Evolutionary conservation across 2,888 invertebrate species (phyloP), one percentile per base, ranked within the genome.

Genomic region (Drosophila austrosaltans): DNA sequence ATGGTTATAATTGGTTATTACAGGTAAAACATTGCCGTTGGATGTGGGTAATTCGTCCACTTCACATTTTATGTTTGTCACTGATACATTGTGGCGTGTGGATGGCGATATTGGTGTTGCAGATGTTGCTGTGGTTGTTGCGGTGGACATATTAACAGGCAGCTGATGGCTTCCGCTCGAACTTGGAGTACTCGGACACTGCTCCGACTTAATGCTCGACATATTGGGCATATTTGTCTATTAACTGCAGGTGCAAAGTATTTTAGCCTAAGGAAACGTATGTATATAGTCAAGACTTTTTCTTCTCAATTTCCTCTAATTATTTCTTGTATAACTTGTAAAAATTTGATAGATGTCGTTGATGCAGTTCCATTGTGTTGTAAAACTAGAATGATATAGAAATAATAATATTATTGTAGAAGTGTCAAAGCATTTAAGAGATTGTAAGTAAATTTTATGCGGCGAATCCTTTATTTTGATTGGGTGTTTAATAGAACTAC

Each of bases 61-160:
- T 74, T 92, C 92, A 72, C 93, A 93, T 83, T 96, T 96, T 93
- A 96, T 96, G 81, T 96, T 96, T 80, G 96, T 96, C 89, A 96
- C 96, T 71, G 96, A 96, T 69, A 96, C 95, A 93, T 96, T 92
- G 75, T 91, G 83, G 2, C 82, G 67, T n/a, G 81, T 72, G 16
- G 79, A 56, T n/a, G 76, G 75, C 10, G 78, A 48, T 20, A 59
- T 62, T n/a, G 72, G 57, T 10, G 66, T 44, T 12, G 72, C 25
- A 10, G 68, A 57, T n/a, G 56, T 63, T 16, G 61, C 65, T 4
- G 70, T 30, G 30, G 30, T 25, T 32, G 59, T 57, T 48, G 66
- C 62, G 53, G 72, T 81, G 78, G 86, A 84, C 90, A 89, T 89
- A 39, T 83, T 87, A 4, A 81, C 72, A 48, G 83, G 83, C 65